Base-by-base conservation (phyloP, 2,113 vertebrate species). In the Perca fluviatilis region DNA sequence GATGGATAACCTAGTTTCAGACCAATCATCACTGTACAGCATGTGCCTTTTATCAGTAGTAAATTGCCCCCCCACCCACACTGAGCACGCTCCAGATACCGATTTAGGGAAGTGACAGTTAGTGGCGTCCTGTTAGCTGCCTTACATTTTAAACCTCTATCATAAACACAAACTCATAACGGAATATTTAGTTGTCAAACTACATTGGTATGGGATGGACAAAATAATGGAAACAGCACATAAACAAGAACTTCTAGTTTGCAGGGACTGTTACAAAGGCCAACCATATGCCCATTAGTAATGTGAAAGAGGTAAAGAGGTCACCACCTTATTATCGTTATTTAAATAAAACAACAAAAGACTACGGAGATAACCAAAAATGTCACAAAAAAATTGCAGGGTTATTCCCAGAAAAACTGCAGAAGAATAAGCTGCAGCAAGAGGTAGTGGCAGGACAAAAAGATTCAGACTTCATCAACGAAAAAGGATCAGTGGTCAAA, bases 1-100 rank as follows among this genome's bases (percentile, higher is more conserved):
- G 95, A 95, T 95, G 90, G 93, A 95, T 95, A 92, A 93, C 87
- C 85, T 92, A 85, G 91, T 94, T 92, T 92, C 86, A 91, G 82
- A 84, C 69, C 90, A 80, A 87, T 94, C 93, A 95, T 95, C 93
- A 90, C 92, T 30, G 65, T 25, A 47, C 78, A 84, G 90, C 94
- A 94, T 94, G 87, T 95, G 94, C 79, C 85, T 85, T 85, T 77
- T 92, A 84, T 89, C 64, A 82, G 77, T 66, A 30, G 84, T 82
- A 57, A 85, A 75, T 80, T 62, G 21, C 49, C 30, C 64, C 65
- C 71, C 30, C 77, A 67, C 67, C 15, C 70, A 77, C 60, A 71
- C 43, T 23, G 82, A 87, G 68, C 82, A 40, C n/a, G 61, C 85
- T 81, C 77, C 15, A 84, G 15, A 86, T 56, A 56, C n/a, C 1